Conservation (phyloP, 2,113 vertebrate species). For the Thryonomys swinderianus region DNA sequence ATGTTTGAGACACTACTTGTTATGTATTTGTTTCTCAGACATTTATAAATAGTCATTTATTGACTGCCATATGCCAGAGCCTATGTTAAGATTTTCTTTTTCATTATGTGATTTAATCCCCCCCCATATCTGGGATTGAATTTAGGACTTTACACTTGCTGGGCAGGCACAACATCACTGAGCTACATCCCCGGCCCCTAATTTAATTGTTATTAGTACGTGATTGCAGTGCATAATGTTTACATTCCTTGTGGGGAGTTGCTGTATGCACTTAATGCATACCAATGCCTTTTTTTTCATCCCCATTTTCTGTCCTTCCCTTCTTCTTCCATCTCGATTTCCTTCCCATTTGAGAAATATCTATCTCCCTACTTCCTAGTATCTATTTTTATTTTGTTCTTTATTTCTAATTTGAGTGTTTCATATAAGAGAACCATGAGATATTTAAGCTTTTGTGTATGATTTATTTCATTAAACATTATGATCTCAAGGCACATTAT, state of each 20-base stretch:
- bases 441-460: neutral
- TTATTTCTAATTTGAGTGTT: neutral
- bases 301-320: neutral
- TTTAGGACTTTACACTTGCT: too few relatives aligned
- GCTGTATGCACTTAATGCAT: neutral
- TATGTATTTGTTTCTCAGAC: slow-evolving; percentile 7
- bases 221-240: neutral
- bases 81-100: neutral
- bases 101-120: neutral
- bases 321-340: neutral
- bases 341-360: neutral
- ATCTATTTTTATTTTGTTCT: neutral
- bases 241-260: neutral
- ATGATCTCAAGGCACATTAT: neutral
- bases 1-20: neutral
- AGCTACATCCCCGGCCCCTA: too few relatives aligned
- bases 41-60: slow-evolving; percentile 5
- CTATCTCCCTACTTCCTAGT: neutral
- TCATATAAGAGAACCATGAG: neutral
- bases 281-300: neutral
- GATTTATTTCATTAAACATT: neutral
- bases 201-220: neutral
- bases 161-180: too few relatives aligned
- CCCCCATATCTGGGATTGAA: too few relatives aligned
- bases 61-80: neutral